Evolutionary conservation across 2,113 vertebrate genomes (phyloP), one percentile per base, ranked within the genome.

Genomic region (Forbesichthys papilliferus): DNA sequence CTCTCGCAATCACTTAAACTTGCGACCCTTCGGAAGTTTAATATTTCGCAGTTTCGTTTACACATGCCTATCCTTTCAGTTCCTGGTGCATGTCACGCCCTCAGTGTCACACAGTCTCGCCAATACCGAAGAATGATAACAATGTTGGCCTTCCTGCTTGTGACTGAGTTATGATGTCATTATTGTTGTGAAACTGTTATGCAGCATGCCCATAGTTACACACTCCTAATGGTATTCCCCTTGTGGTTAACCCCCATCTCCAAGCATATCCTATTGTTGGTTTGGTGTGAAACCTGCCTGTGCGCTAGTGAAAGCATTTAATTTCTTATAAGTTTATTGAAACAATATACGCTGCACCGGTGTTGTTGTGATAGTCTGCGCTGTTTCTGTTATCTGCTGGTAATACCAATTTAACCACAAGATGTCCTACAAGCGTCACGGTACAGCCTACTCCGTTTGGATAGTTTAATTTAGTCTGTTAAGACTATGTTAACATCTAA

Each of bases 71-170:
- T 55, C 6, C 48, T 60, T 20, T 27, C 52, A 66, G 74, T 92
- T 91, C 88, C 90, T 89, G 89, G 75, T 72, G 49, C 69, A 42
- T 53, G 14, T 78, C 78, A 48, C 66, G 70, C 63, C 71, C 74
- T 62, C 27, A 4, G 34, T 79, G 78, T 73, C 77, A 85, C 67
- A 55, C 1, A 75, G 62, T 18, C 18, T 7, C 10, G 71, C 11
- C 69, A 61, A 64, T 48, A 64, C 18, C 64, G 69, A 6, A 80
- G 84, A 87, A 90, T 87, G 84, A 55, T 12, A 74, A 13, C 71
- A 58, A 83, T 79, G 78, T 46, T 20, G 52, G 61, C 14, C 9
- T 64, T 78, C 33, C 69, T 73, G 80, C 54, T 48, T 46, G 0
- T 85, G 27, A 27, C 27, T 27, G 88, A 87, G 66, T 91, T 87